A percentile compares a stretch with the other conserved stretches of the same genome.
Conservation (phyloP, 2,888 invertebrate species). For the Strigamia maritima region DNA sequence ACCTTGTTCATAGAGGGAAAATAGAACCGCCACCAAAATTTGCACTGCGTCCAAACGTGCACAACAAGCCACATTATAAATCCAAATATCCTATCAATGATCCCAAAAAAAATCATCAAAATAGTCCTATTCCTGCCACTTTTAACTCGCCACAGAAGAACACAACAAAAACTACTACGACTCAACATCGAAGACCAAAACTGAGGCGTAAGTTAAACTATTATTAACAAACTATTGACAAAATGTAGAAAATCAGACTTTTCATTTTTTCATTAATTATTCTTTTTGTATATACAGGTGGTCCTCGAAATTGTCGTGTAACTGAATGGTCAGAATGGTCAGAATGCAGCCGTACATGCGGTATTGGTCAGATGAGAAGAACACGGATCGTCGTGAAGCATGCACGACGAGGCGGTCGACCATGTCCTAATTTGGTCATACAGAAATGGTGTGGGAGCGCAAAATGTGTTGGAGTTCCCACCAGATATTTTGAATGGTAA, state of each 20-base stretch:
- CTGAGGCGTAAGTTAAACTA: neutral
- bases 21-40: neutral
- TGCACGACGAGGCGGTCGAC: constrained; percentile 72
- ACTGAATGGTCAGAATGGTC: constrained; percentile 85
- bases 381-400: constrained; percentile 72
- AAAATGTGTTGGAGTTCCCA: constrained; percentile 47
- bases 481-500: constrained; percentile 63
- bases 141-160: neutral
- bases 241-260: neutral
- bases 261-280: too few relatives aligned
- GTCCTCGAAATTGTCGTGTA: constrained; percentile 81
- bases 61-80: neutral
- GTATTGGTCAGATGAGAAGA: constrained; percentile 82
- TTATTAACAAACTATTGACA: neutral
- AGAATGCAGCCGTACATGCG: constrained; percentile 80
- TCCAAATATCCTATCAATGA: neutral
- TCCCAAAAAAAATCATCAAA: neutral
- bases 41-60: neutral
- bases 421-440: constrained; percentile 78
- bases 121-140: neutral
- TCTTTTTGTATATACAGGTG: constrained; percentile 49
- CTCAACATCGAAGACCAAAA: neutral
- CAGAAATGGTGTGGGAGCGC: constrained; percentile 85
- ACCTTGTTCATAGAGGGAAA: neutral
- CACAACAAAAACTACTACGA: neutral